Evolutionary conservation across 1,140 invertebrate species (phyloP).

Genomic region (Philotrypesis tridentata): DNA sequence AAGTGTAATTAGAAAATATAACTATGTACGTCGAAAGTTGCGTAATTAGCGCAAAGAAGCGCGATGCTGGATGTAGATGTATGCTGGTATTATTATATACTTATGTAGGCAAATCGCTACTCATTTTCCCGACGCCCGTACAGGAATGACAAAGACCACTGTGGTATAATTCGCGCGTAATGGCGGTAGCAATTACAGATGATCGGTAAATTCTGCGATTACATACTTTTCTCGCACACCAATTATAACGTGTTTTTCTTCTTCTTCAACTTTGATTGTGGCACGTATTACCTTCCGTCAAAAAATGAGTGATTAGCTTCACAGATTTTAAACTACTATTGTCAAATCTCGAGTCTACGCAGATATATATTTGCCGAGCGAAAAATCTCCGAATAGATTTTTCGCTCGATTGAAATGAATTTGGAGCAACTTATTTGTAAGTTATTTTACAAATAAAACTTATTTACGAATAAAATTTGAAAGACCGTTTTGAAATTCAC

Average conservation of each 20-base stretch:
- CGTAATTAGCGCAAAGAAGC: slow-evolving; percentile 46
- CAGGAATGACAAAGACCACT: slow-evolving; percentile 40
- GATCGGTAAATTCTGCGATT: slow-evolving; percentile 40
- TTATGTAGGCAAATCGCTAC: slow-evolving; percentile 45
- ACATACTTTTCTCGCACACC: slow-evolving; percentile 19
- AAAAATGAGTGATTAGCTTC: neutral
- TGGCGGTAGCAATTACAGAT: slow-evolving; percentile 24
- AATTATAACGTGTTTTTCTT: slow-evolving; percentile 8
- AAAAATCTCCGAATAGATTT: too few relatives aligned
- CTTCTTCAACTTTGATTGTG: neutral
- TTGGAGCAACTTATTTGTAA: too few relatives aligned
- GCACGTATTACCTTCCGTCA: neutral
- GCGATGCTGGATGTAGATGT: slow-evolving; percentile 12
- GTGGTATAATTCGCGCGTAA: slow-evolving; percentile 27
- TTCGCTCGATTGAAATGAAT: too few relatives aligned
- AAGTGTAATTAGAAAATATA: slow-evolving; percentile 45
- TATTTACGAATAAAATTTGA: too few relatives aligned
- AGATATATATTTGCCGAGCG: too few relatives aligned
- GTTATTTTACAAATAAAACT: too few relatives aligned
- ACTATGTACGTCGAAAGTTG: slow-evolving; percentile 46
- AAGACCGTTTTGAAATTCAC: neutral
- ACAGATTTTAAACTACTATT: neutral
- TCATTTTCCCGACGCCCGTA: slow-evolving; percentile 38
- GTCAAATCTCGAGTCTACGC: too few relatives aligned
- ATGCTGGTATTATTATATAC: slow-evolving; percentile 45